These are phyloP conservation scores for Dynastes hyllus DNA, from an alignment of 2,888 invertebrate species.

Conservation along the genomic window DNA sequence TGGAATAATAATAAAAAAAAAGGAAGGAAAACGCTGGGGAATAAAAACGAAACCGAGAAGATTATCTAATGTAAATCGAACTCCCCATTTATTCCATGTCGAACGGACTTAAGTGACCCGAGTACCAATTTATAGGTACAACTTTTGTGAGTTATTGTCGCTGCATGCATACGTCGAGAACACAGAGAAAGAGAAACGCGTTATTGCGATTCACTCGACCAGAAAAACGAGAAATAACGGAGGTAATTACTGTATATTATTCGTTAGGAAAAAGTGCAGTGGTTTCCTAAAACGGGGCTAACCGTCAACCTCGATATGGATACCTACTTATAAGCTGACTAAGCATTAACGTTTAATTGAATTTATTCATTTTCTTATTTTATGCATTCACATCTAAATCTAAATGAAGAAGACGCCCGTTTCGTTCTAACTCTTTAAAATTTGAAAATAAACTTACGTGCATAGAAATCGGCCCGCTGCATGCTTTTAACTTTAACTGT, in stretches of 20 bases:
- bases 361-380: constrained; percentile 17
- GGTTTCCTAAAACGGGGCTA: constrained; percentile 41
- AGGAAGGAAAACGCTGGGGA: neutral
- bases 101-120: constrained; percentile 60
- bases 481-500: no score
- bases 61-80: constrained; percentile 64
- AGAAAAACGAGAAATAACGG: constrained; percentile 70
- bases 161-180: constrained; percentile 59
- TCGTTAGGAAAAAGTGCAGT: constrained; percentile 47
- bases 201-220: constrained; percentile 68
- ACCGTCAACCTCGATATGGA: constrained; percentile 24
- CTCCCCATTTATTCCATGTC: constrained; percentile 59
- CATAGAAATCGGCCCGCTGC: no score
- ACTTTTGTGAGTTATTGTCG: constrained; percentile 69
- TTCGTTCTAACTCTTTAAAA: neutral
- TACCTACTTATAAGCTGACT: constrained; percentile 18
- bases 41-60: constrained; percentile 45
- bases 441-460: neutral
- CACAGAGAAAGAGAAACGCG: constrained; percentile 17
- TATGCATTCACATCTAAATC: constrained; percentile 13
- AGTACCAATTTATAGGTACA: constrained; percentile 69
- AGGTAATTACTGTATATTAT: constrained; percentile 69
- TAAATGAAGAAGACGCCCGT: neutral
- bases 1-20: neutral
- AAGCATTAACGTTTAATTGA: constrained; percentile 30